Evolutionary conservation across 2,888 invertebrate genomes (phyloP).

Genomic region (Dryococelus australis): DNA sequence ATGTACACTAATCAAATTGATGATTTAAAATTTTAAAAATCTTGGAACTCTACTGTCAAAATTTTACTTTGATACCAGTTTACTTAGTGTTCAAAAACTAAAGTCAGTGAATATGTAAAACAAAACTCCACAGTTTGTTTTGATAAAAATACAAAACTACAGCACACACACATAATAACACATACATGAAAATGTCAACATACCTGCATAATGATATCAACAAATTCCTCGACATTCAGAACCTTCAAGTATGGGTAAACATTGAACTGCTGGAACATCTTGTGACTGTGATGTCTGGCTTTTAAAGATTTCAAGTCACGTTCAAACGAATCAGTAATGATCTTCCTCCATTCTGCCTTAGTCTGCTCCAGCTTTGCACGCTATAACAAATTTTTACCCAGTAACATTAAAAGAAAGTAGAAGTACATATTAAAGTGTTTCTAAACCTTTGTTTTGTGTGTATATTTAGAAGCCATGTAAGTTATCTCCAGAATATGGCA

Average conservation of each 20-base stretch:
- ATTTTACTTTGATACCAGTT: too few relatives aligned
- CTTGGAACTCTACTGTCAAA: too few relatives aligned
- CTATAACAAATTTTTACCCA: constrained; percentile 57
- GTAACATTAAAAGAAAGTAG: constrained; percentile 39
- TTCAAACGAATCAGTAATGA: constrained; percentile 69
- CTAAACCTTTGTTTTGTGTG: neutral
- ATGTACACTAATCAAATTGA: too few relatives aligned
- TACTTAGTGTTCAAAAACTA: too few relatives aligned
- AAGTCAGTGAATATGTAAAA: too few relatives aligned
- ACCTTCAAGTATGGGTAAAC: constrained; percentile 77
- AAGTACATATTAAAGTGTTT: neutral
- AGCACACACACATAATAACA: too few relatives aligned
- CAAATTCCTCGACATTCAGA: constrained; percentile 61
- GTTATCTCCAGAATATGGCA: neutral
- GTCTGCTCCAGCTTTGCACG: constrained; percentile 68
- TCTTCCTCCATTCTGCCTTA: constrained; percentile 71
- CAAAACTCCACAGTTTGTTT: too few relatives aligned
- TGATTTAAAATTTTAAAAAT: too few relatives aligned
- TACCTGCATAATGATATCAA: constrained; percentile 60
- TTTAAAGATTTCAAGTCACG: constrained; percentile 73
- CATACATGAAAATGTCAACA: constrained; percentile 17
- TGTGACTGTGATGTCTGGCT: constrained; percentile 64
- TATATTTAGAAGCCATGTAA: neutral
- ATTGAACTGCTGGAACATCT: constrained; percentile 64
- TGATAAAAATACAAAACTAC: too few relatives aligned